Evolutionary conservation across 1,140 invertebrate genomes (phyloP).

Genomic region (Eurytemora carolleeae): DNA sequence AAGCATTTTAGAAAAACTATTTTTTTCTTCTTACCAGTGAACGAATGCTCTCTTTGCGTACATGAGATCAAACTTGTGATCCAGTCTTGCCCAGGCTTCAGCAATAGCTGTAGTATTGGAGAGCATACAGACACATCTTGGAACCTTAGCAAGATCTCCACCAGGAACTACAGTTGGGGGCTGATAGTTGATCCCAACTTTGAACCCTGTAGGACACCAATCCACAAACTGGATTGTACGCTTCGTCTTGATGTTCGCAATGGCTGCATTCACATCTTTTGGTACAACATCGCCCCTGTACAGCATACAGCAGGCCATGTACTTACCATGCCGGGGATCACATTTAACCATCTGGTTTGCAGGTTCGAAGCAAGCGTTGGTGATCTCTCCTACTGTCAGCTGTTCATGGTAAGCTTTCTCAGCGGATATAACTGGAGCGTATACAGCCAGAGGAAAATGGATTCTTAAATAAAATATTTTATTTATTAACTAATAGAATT

Average conservation of each 20-base stretch:
- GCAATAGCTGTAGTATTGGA: no score
- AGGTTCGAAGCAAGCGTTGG: slow-evolving; percentile 36
- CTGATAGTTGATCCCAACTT: no score
- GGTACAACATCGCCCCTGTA: slow-evolving; percentile 22
- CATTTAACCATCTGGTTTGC: no score
- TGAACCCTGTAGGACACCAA: no score
- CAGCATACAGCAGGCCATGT: no score
- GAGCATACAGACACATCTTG: slow-evolving; percentile 5
- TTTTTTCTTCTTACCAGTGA: slow-evolving; percentile 33
- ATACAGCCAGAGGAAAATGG: slow-evolving; percentile 49
- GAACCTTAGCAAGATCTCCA: slow-evolving; percentile 10
- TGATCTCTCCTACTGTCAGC: slow-evolving; percentile 30
- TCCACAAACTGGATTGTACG: no score
- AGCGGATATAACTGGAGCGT: slow-evolving; percentile 37
- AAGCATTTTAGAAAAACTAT: slow-evolving; percentile 34
- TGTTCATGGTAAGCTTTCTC: slow-evolving; percentile 38
- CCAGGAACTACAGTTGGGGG: no score
- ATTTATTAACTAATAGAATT: no score
- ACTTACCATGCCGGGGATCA: no score
- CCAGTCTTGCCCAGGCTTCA: no score
- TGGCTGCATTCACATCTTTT: slow-evolving; percentile 36
- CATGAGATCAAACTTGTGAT: no score
- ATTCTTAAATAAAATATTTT: no score
- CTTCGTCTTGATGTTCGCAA: slow-evolving; percentile 30
- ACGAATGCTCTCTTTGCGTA: slow-evolving; percentile 21